phyloP scores from a whole-genome alignment of 2,797 vertebrate species.

The Scleropages formosus region DNA sequence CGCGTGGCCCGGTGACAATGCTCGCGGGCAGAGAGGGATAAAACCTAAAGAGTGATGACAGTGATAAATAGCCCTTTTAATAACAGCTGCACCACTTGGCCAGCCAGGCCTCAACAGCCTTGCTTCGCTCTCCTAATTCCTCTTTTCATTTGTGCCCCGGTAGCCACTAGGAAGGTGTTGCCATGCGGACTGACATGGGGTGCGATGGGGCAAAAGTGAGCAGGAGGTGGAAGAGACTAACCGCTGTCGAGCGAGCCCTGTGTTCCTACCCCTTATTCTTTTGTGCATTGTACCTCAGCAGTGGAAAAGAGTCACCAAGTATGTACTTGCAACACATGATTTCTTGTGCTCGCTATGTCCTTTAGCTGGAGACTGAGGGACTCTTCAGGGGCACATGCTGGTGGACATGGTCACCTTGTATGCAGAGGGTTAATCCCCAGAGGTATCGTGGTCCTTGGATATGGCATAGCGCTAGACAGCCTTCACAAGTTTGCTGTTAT shows the following conservation, averaged over 20 bases:
- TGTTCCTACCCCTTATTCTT: background rate
- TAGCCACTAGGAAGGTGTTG: conserved; percentile 75
- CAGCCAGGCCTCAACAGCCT: conserved; percentile 72
- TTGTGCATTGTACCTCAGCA: too few species aligned
- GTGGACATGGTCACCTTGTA: background rate
- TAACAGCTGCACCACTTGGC: conserved; percentile 83
- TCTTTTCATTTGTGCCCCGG: conserved; percentile 82
- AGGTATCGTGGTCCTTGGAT: too few species aligned
- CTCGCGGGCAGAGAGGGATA: conserved; percentile 75
- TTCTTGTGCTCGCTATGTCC: background rate
- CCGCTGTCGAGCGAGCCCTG: background rate
- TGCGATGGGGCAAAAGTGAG: conserved; percentile 1
- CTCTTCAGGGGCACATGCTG: background rate
- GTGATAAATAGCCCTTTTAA: conserved; percentile 85
- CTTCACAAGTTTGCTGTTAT: too few species aligned
- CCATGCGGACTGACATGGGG: conserved; percentile 61
- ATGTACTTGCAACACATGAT: conserved; percentile 17
- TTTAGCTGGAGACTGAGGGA: background rate
- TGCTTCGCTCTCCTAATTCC: conserved; percentile 76
- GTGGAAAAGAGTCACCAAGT: background rate
- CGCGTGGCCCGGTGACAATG: conserved; percentile 73
- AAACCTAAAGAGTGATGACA: conserved; percentile 75
- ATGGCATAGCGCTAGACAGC: too few species aligned
- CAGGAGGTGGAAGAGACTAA: background rate
- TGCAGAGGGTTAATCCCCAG: too few species aligned